Evolutionary conservation across 92 coral and sea anemone genomes (phyloP).

Genomic region (Chrysogorgia sp.): DNA sequence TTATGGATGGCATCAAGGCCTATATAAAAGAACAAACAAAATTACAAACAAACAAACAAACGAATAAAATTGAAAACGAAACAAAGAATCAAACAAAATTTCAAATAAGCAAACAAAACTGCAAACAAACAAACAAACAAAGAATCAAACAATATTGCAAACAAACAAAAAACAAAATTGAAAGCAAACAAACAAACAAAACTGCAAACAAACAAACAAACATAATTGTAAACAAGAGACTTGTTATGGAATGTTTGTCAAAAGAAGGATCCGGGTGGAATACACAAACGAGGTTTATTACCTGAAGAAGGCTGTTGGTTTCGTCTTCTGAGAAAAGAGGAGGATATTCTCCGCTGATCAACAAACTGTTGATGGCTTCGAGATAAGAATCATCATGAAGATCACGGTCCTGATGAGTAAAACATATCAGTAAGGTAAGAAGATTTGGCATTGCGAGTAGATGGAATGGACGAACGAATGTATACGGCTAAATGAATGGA

Average conservation of each 20-base stretch:
- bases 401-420: constrained; percentile 69
- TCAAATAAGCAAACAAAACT: too few relatives aligned
- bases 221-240: constrained; percentile 6
- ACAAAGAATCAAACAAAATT: too few relatives aligned
- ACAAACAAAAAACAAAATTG: background rate
- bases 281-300: constrained; percentile 27
- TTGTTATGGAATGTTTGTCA: background rate
- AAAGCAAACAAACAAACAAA: too few relatives aligned
- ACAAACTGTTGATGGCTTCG: constrained; percentile 92
- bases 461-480: too few relatives aligned
- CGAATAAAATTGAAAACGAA: too few relatives aligned
- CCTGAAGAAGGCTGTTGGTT: constrained; percentile 91
- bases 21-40: constrained; percentile 26
- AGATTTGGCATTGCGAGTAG: too few relatives aligned
- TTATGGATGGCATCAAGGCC: constrained; percentile 99
- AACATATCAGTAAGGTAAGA: background rate
- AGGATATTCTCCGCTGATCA: constrained; percentile 92
- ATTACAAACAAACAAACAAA: background rate
- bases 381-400: constrained; percentile 83
- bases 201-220: background rate
- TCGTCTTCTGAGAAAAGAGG: constrained; percentile 97
- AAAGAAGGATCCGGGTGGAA: background rate
- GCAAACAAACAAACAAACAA: background rate
- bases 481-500: too few relatives aligned
- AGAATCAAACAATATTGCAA: too few relatives aligned